Evolutionary conservation across 2,113 vertebrate species (phyloP).

Genomic region (Todiramphus chloris): DNA sequence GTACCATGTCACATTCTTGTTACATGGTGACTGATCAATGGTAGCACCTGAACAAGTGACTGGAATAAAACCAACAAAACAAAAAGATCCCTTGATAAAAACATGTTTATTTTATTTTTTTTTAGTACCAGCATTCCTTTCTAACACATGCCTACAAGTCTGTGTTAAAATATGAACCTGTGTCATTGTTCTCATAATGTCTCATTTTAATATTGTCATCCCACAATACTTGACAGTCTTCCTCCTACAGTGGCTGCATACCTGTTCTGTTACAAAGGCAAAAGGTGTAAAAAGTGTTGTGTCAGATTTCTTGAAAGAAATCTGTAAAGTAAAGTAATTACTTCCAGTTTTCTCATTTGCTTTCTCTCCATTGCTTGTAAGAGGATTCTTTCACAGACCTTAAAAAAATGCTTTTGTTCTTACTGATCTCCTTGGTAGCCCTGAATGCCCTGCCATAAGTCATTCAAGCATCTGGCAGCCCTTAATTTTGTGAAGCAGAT

Average conservation of each 20-base stretch:
- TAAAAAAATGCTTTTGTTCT: background rate
- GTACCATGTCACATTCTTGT: rapidly evolving
- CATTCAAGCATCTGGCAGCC: background rate
- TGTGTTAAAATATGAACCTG: background rate
- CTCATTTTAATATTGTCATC: background rate
- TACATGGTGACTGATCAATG: background rate
- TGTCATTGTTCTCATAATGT: background rate
- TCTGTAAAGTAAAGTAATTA: background rate
- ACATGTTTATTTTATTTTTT: background rate
- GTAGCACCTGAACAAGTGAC: background rate
- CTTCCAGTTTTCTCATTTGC: background rate
- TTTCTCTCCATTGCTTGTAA: background rate
- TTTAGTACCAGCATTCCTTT: background rate
- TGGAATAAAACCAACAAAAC: background rate
- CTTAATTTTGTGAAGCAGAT: background rate
- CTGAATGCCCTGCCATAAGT: background rate
- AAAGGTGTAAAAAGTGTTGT: background rate
- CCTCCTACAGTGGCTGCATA: background rate
- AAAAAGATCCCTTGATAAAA: background rate
- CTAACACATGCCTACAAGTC: background rate
- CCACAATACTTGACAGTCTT: background rate
- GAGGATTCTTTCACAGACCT: background rate
- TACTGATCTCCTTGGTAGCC: background rate
- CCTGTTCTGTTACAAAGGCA: background rate
- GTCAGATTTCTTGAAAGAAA: background rate